Conservation (phyloP, 1,140 invertebrate species). For the Orchesella cincta region DNA sequence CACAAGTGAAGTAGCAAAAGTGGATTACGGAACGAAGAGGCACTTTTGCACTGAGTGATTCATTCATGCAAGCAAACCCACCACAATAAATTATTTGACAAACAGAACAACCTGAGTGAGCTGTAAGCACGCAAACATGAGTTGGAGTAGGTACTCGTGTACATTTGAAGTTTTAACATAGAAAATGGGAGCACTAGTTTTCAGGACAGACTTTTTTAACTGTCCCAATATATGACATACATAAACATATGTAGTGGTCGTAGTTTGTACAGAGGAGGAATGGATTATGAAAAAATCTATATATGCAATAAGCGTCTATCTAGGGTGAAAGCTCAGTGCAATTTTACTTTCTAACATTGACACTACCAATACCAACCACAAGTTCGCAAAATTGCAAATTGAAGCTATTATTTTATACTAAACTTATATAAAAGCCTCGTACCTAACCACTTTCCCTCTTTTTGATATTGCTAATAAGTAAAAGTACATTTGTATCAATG, state of each 20-base stretch:
- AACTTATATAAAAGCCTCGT: too few species aligned
- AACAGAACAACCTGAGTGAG: background rate
- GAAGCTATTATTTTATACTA: too few species aligned
- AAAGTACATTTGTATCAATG: too few species aligned
- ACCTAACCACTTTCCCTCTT: background rate
- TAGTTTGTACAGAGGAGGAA: too few species aligned
- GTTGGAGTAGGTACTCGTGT: background rate
- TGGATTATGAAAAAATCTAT: too few species aligned
- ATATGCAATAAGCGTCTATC: too few species aligned
- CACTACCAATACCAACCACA: too few species aligned
- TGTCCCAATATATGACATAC: background rate
- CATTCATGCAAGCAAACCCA: background rate
- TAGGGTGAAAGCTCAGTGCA: too few species aligned
- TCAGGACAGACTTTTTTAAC: conserved; percentile 22
- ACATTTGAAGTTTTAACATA: background rate
- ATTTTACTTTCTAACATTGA: too few species aligned
- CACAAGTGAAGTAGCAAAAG: background rate
- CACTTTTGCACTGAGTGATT: background rate
- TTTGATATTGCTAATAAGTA: too few species aligned
- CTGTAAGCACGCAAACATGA: background rate
- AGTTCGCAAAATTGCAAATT: too few species aligned
- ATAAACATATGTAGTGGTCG: background rate
- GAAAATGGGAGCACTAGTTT: conserved; percentile 15
- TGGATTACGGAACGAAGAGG: background rate
- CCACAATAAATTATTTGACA: background rate